A percentile compares a stretch with the other conserved stretches of the same genome.
Evolutionary conservation across 2,888 invertebrate species (phyloP).

Genomic region (Drosophila aldrichi): DNA sequence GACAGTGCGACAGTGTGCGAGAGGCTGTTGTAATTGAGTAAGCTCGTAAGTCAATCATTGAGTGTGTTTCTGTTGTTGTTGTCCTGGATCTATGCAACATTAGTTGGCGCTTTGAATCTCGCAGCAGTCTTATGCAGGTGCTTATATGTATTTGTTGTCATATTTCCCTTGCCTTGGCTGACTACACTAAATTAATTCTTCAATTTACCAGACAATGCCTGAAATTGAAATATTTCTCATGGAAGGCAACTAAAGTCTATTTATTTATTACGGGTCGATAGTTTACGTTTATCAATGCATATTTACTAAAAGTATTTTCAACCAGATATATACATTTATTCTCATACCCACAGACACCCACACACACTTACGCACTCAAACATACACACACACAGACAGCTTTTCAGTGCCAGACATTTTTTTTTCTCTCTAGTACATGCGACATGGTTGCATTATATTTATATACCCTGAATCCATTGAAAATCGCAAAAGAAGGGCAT

Average conservation of each 20-base stretch:
- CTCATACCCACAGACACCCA: neutral
- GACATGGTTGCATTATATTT: conserved; percentile 28
- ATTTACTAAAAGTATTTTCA: conserved; percentile 44
- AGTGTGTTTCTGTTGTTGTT: neutral
- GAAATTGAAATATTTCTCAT: neutral
- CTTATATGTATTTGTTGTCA: neutral
- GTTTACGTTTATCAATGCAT: neutral
- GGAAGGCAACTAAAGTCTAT: conserved; percentile 34
- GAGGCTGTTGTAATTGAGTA: conserved; percentile 44
- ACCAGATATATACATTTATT: conserved; percentile 2
- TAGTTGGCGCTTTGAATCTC: conserved; percentile 2
- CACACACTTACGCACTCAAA: neutral
- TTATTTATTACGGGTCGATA: conserved; percentile 36
- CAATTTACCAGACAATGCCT: neutral
- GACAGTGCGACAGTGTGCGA: conserved; percentile 9
- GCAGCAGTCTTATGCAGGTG: neutral
- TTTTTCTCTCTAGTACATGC: conserved; percentile 26
- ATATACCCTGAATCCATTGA: neutral
- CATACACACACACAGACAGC: too few species aligned
- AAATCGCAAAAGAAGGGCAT: neutral
- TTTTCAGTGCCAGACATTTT: conserved; percentile 19
- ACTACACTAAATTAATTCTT: neutral
- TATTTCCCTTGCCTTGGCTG: too few species aligned
- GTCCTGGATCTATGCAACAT: neutral
- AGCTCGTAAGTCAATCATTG: conserved; percentile 40